Evolutionary conservation across 2,797 vertebrate genomes (phyloP).

Genomic region (Notoglanidium macrostoma): DNA sequence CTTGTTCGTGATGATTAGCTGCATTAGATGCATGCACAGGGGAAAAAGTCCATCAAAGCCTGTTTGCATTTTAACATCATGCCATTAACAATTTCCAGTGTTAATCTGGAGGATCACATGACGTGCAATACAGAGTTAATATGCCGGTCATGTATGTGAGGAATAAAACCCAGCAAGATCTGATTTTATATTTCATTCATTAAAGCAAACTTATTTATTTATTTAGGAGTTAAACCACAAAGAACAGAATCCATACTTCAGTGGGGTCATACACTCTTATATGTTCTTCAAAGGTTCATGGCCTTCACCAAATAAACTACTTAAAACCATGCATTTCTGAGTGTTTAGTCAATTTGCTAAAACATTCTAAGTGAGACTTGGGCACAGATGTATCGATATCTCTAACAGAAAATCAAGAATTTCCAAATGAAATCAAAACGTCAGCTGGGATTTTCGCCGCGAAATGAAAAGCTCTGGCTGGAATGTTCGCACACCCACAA

Average conservation of each 20-base stretch:
- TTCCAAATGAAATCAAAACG: constrained; percentile 17
- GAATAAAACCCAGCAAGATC: neutral
- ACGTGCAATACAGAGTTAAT: neutral
- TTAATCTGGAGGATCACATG: neutral
- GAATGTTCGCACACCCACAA: neutral
- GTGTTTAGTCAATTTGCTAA: neutral
- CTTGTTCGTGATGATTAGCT: neutral
- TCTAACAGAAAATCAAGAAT: constrained; percentile 1
- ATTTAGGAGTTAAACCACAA: neutral
- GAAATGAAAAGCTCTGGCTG: neutral
- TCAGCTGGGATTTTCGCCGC: neutral
- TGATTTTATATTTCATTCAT: too few relatives aligned
- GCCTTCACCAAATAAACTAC: neutral
- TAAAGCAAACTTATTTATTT: neutral
- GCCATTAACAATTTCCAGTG: neutral
- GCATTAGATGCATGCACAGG: neutral
- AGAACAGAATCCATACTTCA: neutral
- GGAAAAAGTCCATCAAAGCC: neutral
- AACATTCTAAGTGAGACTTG: neutral
- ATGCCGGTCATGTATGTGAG: neutral
- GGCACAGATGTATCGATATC: neutral
- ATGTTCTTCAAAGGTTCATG: neutral
- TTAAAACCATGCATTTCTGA: neutral
- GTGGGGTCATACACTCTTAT: neutral
- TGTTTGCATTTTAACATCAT: neutral